phyloP scores from a whole-genome alignment of 2,888 invertebrate genomes.

The Scrobipalpa costella region DNA sequence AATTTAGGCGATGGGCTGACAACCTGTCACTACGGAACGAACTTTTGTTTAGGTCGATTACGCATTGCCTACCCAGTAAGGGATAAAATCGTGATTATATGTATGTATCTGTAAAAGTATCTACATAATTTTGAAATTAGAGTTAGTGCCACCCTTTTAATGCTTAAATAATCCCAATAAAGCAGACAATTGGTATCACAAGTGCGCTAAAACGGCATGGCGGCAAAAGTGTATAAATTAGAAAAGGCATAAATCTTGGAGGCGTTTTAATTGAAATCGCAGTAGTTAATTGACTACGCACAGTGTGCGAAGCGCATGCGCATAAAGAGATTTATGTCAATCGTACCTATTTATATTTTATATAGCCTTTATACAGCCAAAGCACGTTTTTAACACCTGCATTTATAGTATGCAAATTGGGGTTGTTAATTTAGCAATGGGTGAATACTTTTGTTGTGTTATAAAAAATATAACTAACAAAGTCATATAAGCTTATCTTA shows the following conservation, averaged over 20 bases:
- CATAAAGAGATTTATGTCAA: slow-evolving; percentile 62
- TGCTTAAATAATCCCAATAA: background rate
- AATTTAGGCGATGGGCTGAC: too few species aligned
- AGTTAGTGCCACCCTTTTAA: too few species aligned
- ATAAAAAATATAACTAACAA: background rate
- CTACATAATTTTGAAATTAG: too few species aligned
- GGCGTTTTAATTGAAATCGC: slow-evolving; percentile 79
- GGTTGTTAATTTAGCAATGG: slow-evolving; percentile 3
- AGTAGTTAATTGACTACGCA: slow-evolving; percentile 70
- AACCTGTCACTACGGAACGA: too few species aligned
- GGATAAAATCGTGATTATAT: background rate
- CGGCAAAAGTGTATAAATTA: slow-evolving; percentile 66
- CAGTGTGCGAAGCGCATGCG: slow-evolving; percentile 62
- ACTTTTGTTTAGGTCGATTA: too few species aligned
- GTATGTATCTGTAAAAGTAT: background rate
- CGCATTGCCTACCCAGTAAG: too few species aligned
- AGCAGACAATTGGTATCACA: background rate
- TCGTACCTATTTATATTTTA: slow-evolving; percentile 51
- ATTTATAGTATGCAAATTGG: slow-evolving; percentile 30
- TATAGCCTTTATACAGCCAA: slow-evolving; percentile 43
- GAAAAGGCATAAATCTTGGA: slow-evolving; percentile 67
- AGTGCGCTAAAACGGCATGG: slow-evolving; percentile 1
- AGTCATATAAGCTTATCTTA: background rate
- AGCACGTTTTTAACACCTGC: slow-evolving; percentile 56
- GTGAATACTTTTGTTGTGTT: too few species aligned